Evolutionary conservation across 2,113 vertebrate genomes (phyloP), one percentile per base, ranked within the genome.

Genomic region (Colistium nudipinnis): DNA sequence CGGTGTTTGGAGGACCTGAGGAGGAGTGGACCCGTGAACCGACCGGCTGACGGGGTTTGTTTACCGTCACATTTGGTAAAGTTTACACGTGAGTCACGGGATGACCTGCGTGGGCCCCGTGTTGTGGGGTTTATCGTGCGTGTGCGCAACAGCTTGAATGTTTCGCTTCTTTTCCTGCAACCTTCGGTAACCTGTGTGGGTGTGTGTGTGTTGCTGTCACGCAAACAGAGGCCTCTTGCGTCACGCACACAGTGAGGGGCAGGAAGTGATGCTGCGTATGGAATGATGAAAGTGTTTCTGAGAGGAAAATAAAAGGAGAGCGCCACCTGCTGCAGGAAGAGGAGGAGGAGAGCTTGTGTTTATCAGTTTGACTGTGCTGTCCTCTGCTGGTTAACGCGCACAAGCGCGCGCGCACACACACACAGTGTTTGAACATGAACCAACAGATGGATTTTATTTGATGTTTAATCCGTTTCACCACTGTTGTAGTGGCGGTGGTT

Each of bases 331-430:
- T 36, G 35, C 2, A 41, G 14, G 38, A 25, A 39, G 49, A 49
- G 31, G 12, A 41, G 20, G 24, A 27, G 17, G 16, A 25, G 13
- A 36, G 19, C 25, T n/a, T 4, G 44, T 5, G 7, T 24, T 10
- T 8, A 22, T 33, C 16, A 55, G 19, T 44, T 19, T 4, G 16
- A 0, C 65, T 74, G 44, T 84, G 48, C 76, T 56, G 38, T 70
- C 83, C 41, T 47, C 83, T 85, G 45, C 53, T 72, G 75, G 20
- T 5, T 5, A 1, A 49, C 4, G 53, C 3, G 14, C n/a, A 27
- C 45, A 51, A 16, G 38, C 66, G 60, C 74, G 56, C 54, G 7
- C 49, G 5, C 27, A 52, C 48, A 52, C 27, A 52, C 49, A 52
- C 45, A 27, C 45, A 47, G n/a, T n/a, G n/a, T n/a, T n/a, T n/a